A percentile compares a stretch with the other conserved stretches of the same genome.
Evolutionary conservation across 2,797 vertebrate species (phyloP).

Genomic region (Urophycis tenuis): DNA sequence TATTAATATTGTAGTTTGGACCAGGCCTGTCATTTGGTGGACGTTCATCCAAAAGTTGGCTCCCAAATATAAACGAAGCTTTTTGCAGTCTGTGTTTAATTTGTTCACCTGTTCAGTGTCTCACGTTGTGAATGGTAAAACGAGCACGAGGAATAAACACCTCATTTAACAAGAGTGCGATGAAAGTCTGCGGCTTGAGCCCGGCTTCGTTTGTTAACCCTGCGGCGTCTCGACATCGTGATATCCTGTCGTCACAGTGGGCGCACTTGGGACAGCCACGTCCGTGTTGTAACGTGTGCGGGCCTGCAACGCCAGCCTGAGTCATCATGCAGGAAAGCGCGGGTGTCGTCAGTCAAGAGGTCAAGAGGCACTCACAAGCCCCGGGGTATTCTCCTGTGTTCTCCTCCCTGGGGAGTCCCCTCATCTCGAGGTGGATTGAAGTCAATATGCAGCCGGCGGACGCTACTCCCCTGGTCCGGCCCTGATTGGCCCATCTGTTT

Average conservation of each 20-base stretch:
- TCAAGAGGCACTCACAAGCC: not conserved
- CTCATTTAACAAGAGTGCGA: not conserved
- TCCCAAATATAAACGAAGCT: not conserved
- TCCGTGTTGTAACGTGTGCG: not conserved
- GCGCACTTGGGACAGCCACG: not conserved
- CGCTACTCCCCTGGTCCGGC: not conserved
- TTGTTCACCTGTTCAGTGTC: not conserved
- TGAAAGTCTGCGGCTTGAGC: not conserved
- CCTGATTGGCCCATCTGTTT: constrained; percentile 39
- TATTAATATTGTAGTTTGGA: too few relatives aligned
- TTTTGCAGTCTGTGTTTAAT: not conserved
- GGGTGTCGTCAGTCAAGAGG: not conserved
- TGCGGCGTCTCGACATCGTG: not conserved
- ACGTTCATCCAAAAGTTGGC: not conserved
- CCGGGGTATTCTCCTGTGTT: not conserved
- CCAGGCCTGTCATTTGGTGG: not conserved
- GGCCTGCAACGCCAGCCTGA: not conserved
- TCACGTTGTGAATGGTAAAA: too few relatives aligned
- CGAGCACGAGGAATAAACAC: not conserved
- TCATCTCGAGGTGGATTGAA: not conserved
- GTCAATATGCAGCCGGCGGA: not conserved
- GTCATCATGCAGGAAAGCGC: not conserved
- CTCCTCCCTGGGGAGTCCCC: too few relatives aligned
- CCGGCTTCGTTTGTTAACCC: not conserved
- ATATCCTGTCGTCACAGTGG: not conserved